Percentiles rank a stretch among this genome's conserved stretches.
Conservation (phyloP, 2,113 vertebrate species). For the Oreochromis spilurus region DNA sequence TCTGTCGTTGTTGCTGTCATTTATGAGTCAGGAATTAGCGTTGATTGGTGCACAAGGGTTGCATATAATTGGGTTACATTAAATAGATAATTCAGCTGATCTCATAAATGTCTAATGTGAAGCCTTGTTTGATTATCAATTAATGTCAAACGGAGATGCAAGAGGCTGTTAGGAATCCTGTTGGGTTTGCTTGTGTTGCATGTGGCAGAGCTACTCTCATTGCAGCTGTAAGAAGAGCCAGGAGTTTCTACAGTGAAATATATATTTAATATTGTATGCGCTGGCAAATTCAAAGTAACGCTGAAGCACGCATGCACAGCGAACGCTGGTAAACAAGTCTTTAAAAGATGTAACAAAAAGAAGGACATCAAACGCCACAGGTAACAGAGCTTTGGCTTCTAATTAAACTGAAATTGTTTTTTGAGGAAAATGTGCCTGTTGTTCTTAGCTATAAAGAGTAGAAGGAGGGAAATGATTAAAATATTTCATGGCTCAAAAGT, state of each 20-base stretch:
- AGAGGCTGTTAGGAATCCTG: slow-evolving; percentile 35
- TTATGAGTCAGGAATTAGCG: slow-evolving; percentile 55
- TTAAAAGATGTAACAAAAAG: slow-evolving; percentile 1
- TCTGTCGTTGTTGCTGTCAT: slow-evolving; percentile 48
- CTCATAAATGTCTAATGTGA: slow-evolving; percentile 68
- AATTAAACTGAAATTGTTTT: not conserved
- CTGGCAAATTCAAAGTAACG: not conserved
- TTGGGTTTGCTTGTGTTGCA: not conserved
- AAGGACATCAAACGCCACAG: slow-evolving; percentile 15
- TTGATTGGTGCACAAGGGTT: slow-evolving; percentile 67
- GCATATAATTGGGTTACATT: slow-evolving; percentile 69
- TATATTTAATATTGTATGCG: not conserved
- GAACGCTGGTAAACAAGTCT: not conserved
- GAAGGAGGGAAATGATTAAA: not conserved
- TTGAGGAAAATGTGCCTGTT: not conserved
- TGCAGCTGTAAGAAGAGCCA: not conserved
- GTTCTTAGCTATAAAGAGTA: not conserved
- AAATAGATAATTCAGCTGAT: slow-evolving; percentile 70
- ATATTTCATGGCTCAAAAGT: not conserved
- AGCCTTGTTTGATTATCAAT: slow-evolving; percentile 70
- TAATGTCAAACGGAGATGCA: slow-evolving; percentile 63
- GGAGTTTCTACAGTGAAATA: not conserved
- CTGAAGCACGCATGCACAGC: not conserved
- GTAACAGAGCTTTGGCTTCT: slow-evolving; percentile 2
- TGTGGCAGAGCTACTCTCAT: not conserved